Percentiles rank a stretch among this genome's conserved stretches.
Evolutionary conservation across 2,888 invertebrate genomes (phyloP).

Genomic region (Catocala nupta): DNA sequence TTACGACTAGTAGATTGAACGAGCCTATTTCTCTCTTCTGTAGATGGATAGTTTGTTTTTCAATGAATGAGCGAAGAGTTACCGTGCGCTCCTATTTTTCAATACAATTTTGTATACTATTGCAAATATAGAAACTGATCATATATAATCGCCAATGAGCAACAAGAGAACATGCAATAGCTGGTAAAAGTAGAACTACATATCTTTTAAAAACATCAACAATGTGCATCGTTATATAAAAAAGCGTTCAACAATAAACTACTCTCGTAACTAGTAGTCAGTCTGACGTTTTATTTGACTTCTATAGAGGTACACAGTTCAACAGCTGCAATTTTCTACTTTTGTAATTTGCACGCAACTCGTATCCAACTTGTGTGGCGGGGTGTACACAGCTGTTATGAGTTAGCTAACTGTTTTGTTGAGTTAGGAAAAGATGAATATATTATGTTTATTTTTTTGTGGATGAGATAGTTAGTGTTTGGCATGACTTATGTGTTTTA

Average conservation of each 20-base stretch:
- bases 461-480: too few species aligned
- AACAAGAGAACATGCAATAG: too few species aligned
- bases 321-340: conserved; percentile 52
- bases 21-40: too few species aligned
- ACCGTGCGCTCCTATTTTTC: too few species aligned
- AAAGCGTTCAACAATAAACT: neutral
- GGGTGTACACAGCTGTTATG: conserved; percentile 1
- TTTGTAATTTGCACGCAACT: conserved; percentile 50
- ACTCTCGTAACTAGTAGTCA: neutral
- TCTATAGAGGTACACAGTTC: conserved; percentile 31
- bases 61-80: too few species aligned
- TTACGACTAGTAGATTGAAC: too few species aligned
- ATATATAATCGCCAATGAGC: too few species aligned
- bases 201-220: neutral
- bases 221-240: conserved; percentile 4
- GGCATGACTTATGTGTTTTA: too few species aligned
- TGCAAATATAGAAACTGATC: too few species aligned
- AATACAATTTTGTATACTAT: too few species aligned
- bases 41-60: too few species aligned
- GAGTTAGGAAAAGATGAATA: neutral
- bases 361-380: conserved; percentile 24
- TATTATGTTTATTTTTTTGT: neutral
- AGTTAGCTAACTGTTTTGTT: conserved; percentile 6
- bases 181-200: neutral
- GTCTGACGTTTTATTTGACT: conserved; percentile 51